A percentile compares a stretch with the other conserved stretches of the same genome.
Conservation (phyloP, 1,140 invertebrate genomes). For the Episyrphus balteatus region DNA sequence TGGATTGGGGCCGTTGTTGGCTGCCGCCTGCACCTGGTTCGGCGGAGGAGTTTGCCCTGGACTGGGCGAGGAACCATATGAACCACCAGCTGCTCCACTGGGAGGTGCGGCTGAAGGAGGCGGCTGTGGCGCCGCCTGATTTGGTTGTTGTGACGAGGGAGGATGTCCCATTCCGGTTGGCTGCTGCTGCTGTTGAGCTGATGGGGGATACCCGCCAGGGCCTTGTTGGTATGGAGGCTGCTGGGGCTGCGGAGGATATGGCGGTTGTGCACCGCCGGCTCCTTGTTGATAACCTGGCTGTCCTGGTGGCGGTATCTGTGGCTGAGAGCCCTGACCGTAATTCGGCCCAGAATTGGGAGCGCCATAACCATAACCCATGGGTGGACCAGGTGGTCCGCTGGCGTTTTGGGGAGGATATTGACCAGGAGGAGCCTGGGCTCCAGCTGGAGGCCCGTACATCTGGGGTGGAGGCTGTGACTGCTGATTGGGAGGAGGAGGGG, state of each 20-base stretch:
- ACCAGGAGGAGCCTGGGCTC: constrained; percentile 33
- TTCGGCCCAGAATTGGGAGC: constrained; percentile 11
- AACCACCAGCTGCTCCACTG: constrained; percentile 14
- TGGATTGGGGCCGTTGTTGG: constrained; percentile 24
- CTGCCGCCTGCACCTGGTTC: constrained; percentile 7
- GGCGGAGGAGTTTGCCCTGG: constrained; percentile 30
- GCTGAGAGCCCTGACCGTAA: neutral
- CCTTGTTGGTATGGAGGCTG: constrained; percentile 20
- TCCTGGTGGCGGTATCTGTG: constrained; percentile 13
- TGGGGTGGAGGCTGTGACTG: constrained; percentile 25
- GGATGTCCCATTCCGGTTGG: constrained; percentile 6
- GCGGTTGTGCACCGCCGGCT: constrained; percentile 19
- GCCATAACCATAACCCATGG: constrained; percentile 31
- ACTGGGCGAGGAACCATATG: constrained; percentile 29
- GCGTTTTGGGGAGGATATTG: constrained; percentile 22
- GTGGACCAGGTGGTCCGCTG: constrained; percentile 20
- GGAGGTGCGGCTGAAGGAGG: neutral
- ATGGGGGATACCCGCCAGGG: constrained; percentile 12
- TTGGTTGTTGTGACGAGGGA: constrained; percentile 10
- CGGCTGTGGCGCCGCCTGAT: constrained; percentile 8
- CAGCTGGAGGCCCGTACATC: constrained; percentile 34
- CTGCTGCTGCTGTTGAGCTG: constrained; percentile 10
- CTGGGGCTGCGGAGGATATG: constrained; percentile 14
- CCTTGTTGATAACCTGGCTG: constrained; percentile 13
- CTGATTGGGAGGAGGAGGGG: constrained; percentile 20